Evolutionary conservation across 2,888 invertebrate species (phyloP).

Genomic region (Scaptomyza cyrtandrae): DNA sequence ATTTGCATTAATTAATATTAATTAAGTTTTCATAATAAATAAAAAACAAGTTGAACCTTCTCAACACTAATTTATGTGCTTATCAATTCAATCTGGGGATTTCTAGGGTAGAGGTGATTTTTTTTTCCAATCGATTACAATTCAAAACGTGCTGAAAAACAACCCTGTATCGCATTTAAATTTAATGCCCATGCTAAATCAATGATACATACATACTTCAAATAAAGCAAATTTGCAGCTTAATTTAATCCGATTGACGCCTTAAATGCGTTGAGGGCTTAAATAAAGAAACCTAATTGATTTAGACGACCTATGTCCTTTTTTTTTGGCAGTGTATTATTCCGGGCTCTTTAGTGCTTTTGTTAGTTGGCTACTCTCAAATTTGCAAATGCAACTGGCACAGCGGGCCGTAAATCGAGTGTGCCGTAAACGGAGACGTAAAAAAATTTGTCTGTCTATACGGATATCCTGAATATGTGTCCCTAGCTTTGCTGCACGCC

Average conservation of each 20-base stretch:
- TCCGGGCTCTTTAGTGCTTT: background rate
- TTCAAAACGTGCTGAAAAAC: background rate
- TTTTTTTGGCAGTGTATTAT: background rate
- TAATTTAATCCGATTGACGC: constrained; percentile 3
- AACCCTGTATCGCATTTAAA: background rate
- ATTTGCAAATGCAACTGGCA: constrained; percentile 26
- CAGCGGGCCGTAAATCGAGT: constrained; percentile 9
- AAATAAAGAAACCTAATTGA: background rate
- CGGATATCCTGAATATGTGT: constrained; percentile 69
- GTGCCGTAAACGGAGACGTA: constrained; percentile 3
- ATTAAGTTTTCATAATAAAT: constrained; percentile 1
- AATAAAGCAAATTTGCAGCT: constrained; percentile 10
- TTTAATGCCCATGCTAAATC: constrained; percentile 8
- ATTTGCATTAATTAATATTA: background rate
- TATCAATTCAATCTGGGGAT: background rate
- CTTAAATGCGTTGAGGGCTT: background rate
- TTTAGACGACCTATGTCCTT: background rate
- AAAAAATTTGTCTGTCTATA: constrained; percentile 30
- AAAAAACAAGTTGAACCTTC: background rate
- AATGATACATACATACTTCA: background rate
- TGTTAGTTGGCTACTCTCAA: constrained; percentile 20
- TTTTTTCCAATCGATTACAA: background rate
- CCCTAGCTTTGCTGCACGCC: constrained; percentile 39
- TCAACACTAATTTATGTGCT: background rate
- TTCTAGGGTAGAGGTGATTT: background rate